Base-by-base conservation (phyloP, 2,797 vertebrate species). In the Melanitta fusca region DNA sequence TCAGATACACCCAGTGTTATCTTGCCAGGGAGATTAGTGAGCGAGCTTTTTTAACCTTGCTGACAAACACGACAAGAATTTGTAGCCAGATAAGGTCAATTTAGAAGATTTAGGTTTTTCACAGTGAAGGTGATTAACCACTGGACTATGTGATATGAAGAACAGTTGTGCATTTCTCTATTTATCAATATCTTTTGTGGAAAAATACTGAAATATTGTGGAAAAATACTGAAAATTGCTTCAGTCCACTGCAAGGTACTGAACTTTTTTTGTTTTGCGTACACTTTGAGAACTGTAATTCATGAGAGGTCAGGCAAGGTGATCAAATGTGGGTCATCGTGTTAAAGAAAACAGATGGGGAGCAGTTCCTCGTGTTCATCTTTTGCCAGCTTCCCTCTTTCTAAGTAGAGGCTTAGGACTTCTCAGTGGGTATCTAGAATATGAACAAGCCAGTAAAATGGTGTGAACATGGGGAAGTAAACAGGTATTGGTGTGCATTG, bases 261-360 rank as follows among this genome's bases (percentile, higher is more conserved):
- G 49, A 73, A 18, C 7, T 25, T 25, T 22, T 47, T 41, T 39
- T 78, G n/a, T 80, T 86, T 60, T 5, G 2, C 27, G 4, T 12
- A 12, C 2, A 1, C 45, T 75, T 88, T 32, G 39, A 80, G 65
- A 83, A 2, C 11, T 74, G 36, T 61, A 51, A 5, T 70, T 82
- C 6, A 2, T 17, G 34, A 49, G 38, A 47, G 17, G 11, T 82
- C 38, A 72, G 81, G 18, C 56, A 65, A 0, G 0, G 28, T 88
- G 53, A 43, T 57, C 27, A 73, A 34, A 66, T n/a, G 10, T 34
- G 19, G 41, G 10, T 69, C 34, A 62, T 58, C 25, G 1, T 54
- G 36, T 17, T 75, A 22, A 89, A 82, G 54, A 25, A 61, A n/a
- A 87, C 54, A 27, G 24, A 6, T 75, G 32, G 27, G 41, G 56